Conservation (phyloP, 2,797 vertebrate genomes). For the Gallinago solitaria region DNA sequence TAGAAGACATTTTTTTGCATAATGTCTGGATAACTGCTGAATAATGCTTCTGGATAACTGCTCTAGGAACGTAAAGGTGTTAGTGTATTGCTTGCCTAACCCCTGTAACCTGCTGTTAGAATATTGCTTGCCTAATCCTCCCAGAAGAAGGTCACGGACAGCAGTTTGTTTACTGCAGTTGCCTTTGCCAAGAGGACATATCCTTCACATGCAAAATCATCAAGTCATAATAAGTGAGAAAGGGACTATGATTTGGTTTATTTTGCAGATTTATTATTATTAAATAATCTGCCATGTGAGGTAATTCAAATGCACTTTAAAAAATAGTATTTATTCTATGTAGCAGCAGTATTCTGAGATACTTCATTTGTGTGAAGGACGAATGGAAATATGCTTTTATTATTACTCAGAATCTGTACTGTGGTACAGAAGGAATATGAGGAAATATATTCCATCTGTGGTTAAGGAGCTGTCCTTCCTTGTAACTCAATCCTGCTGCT, state of each 20-base stretch:
- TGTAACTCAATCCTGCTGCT: slow-evolving; percentile 76
- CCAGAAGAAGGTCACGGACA: not conserved
- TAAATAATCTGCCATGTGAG: not conserved
- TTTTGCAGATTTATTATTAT: not conserved
- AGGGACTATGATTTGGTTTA: not conserved
- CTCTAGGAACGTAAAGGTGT: not conserved
- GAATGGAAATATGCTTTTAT: slow-evolving; percentile 32
- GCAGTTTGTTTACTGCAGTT: slow-evolving; percentile 9
- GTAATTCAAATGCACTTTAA: not conserved
- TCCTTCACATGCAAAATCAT: not conserved
- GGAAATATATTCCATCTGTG: slow-evolving; percentile 75
- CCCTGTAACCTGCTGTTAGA: not conserved
- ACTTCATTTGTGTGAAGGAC: slow-evolving; percentile 13
- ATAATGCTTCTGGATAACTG: not conserved
- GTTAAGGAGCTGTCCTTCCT: slow-evolving; percentile 66
- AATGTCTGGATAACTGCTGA: not conserved
- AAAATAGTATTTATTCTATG: not conserved
- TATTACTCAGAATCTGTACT: slow-evolving; percentile 39
- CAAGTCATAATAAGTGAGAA: not conserved
- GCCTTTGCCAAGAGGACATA: not conserved
- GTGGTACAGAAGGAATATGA: slow-evolving; percentile 58
- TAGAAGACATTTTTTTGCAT: not conserved
- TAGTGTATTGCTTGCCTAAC: not conserved
- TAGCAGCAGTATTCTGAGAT: not conserved
- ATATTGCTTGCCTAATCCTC: not conserved